Evolutionary conservation across 2,797 vertebrate genomes (phyloP).

Genomic region (Zonotrichia albicollis): DNA sequence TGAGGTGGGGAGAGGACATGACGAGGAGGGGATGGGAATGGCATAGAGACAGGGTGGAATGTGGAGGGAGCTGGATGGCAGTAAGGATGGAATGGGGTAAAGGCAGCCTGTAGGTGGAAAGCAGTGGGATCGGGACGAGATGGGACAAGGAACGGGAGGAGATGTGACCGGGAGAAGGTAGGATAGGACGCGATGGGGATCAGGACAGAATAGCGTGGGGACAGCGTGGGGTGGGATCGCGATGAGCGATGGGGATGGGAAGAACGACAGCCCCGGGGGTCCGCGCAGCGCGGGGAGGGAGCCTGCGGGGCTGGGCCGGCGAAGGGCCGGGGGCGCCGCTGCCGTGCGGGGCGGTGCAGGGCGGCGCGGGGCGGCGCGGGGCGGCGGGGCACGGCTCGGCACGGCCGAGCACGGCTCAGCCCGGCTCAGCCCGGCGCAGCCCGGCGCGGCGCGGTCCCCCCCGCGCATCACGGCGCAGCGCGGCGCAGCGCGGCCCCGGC

Average conservation of each 20-base stretch:
- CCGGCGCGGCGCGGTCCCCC: background rate
- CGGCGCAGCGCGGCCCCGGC: slow-evolving; percentile 40
- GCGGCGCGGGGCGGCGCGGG: too few species aligned
- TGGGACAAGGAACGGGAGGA: background rate
- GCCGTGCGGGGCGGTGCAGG: background rate
- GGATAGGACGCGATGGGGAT: background rate
- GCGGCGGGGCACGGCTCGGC: too few species aligned
- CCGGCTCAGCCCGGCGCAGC: too few species aligned
- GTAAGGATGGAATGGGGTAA: background rate
- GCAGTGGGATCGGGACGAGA: background rate
- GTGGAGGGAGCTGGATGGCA: background rate
- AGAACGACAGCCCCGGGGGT: background rate
- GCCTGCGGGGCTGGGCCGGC: background rate
- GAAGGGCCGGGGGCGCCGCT: background rate
- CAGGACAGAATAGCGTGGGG: background rate
- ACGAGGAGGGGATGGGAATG: background rate
- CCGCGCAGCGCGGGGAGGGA: background rate
- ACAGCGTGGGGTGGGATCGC: background rate
- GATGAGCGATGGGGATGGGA: background rate
- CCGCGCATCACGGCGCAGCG: background rate
- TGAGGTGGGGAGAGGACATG: background rate
- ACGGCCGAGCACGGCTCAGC: too few species aligned
- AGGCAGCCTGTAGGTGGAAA: background rate
- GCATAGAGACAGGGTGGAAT: background rate
- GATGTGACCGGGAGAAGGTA: background rate